Conservation (phyloP, 2,113 vertebrate genomes). For the Telmatochromis brichardi region DNA sequence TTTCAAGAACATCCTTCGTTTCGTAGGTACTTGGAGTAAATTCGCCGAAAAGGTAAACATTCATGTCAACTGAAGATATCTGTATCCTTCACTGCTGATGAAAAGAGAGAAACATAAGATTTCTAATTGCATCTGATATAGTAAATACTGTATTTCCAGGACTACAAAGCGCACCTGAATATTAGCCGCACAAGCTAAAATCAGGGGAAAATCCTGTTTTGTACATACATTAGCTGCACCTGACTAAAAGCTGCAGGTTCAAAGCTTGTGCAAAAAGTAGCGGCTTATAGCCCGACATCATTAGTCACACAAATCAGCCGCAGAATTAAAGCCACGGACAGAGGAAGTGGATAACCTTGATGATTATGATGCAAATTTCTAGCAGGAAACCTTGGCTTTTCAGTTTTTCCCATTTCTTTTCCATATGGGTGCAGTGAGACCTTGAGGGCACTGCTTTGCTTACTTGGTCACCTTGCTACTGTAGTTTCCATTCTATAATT, state of each 20-base stretch:
- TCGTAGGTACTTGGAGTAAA: neutral
- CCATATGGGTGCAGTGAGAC: neutral
- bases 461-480: constrained; percentile 25
- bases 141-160: accelerated
- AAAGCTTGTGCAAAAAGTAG: no score
- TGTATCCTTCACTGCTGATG: neutral
- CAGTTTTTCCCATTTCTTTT: neutral
- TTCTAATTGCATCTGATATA: neutral
- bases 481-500: constrained; percentile 23
- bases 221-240: accelerated
- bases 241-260: no score
- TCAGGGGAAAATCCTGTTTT: no score
- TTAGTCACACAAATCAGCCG: neutral
- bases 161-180: no score
- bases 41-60: neutral
- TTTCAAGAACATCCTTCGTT: neutral
- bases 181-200: no score
- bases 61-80: neutral
- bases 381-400: neutral
- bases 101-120: neutral
- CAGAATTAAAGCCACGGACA: neutral
- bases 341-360: accelerated
- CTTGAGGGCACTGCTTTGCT: constrained; percentile 17
- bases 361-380: neutral
- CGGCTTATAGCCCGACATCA: neutral